phyloP scores from a whole-genome alignment of 1,140 invertebrate species.

The Andricus grossulariae region DNA sequence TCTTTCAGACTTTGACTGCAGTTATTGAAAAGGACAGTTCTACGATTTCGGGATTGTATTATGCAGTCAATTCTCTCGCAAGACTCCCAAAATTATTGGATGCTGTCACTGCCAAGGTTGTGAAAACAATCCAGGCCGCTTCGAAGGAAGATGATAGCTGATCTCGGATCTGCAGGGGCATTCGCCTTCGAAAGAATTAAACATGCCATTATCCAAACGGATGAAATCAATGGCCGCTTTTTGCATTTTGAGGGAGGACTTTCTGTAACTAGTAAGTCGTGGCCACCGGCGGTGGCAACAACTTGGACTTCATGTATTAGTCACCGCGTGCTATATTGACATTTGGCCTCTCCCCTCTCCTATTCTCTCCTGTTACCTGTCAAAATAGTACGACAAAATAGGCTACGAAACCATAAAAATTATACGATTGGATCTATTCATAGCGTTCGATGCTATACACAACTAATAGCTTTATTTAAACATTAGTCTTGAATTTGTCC shows the following conservation, averaged over 20 bases:
- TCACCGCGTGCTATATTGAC: too few relatives aligned
- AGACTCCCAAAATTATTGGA: slow-evolving; percentile 69
- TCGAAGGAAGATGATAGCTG: slow-evolving; percentile 88
- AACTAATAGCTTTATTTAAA: too few relatives aligned
- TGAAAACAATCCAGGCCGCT: slow-evolving; percentile 81
- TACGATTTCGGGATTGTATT: slow-evolving; percentile 72
- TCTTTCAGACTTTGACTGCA: slow-evolving; percentile 64
- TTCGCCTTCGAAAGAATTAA: slow-evolving; percentile 90
- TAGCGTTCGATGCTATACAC: too few relatives aligned
- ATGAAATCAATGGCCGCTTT: slow-evolving; percentile 93
- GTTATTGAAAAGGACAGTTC: slow-evolving; percentile 74
- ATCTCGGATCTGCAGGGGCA: slow-evolving; percentile 79
- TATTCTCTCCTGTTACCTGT: too few relatives aligned
- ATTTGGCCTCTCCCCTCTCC: too few relatives aligned
- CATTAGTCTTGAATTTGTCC: too few relatives aligned
- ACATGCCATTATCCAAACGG: slow-evolving; percentile 94
- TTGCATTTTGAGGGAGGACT: slow-evolving; percentile 96
- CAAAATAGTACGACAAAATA: too few relatives aligned
- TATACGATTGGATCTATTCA: too few relatives aligned
- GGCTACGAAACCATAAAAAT: too few relatives aligned
- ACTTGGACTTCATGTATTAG: too few relatives aligned
- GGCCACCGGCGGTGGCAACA: too few relatives aligned
- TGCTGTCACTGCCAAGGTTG: slow-evolving; percentile 77
- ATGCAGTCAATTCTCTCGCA: slow-evolving; percentile 68
- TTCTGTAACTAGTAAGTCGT: slow-evolving; percentile 74